phyloP scores from a whole-genome alignment of 2,797 vertebrate genomes.

The Enteromius afrohamiltoni region DNA sequence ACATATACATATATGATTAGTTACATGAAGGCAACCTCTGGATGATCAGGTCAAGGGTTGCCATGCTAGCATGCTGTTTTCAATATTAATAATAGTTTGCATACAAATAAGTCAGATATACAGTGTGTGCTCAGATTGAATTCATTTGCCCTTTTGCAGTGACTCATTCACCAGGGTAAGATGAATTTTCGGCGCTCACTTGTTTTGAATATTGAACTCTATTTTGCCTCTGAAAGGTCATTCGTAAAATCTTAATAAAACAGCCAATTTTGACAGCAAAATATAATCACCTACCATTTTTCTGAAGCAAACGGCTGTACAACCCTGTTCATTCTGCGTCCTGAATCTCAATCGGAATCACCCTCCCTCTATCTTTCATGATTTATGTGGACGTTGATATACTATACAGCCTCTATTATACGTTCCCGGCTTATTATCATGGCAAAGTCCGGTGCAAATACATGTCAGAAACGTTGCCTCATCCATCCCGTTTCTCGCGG shows the following conservation, averaged over 20 bases:
- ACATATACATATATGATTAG: background rate
- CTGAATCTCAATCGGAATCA: slow-evolving; percentile 60
- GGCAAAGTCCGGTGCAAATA: slow-evolving; percentile 64
- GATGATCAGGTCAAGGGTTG: background rate
- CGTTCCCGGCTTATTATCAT: slow-evolving; percentile 62
- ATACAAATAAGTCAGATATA: slow-evolving; percentile 20
- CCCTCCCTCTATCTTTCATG: slow-evolving; percentile 39
- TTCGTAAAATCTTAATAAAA: slow-evolving; percentile 36
- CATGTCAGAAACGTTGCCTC: slow-evolving; percentile 67
- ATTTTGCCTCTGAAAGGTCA: slow-evolving; percentile 29
- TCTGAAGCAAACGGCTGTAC: background rate
- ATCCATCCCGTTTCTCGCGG: slow-evolving; percentile 60
- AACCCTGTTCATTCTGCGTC: slow-evolving; percentile 47
- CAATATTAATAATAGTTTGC: slow-evolving; percentile 2
- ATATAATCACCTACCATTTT: slow-evolving; percentile 35
- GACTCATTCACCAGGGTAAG: slow-evolving; percentile 11
- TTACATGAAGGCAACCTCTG: background rate
- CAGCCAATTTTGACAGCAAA: slow-evolving; percentile 13
- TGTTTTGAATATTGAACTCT: slow-evolving; percentile 39
- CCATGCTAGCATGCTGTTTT: background rate
- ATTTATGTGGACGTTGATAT: slow-evolving; percentile 44
- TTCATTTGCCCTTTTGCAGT: slow-evolving; percentile 16
- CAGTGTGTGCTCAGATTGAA: slow-evolving; percentile 20
- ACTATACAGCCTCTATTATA: slow-evolving; percentile 56
- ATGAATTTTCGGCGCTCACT: slow-evolving; percentile 8